Evolutionary conservation across 2,113 vertebrate genomes (phyloP).

Genomic region (Greenwoodochromis staneri): DNA sequence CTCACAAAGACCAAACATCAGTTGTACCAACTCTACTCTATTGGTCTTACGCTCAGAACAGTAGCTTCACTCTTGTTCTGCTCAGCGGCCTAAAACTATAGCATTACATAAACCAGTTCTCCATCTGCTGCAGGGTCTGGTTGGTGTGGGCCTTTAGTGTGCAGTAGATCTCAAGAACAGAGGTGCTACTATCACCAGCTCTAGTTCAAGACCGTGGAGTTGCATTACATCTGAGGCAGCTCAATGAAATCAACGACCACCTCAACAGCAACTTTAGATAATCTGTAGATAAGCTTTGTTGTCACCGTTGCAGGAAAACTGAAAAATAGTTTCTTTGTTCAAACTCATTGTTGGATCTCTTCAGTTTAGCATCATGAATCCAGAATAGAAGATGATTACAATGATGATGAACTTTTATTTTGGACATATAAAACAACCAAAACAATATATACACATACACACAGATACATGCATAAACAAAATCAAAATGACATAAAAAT

Average conservation of each 20-base stretch:
- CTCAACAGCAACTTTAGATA: background rate
- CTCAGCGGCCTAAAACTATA: background rate
- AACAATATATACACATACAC: background rate
- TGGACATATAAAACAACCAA: background rate
- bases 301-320: background rate
- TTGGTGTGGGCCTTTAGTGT: background rate
- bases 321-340: background rate
- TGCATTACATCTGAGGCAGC: background rate
- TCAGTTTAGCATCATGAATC: background rate
- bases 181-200: background rate
- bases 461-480: background rate
- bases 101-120: background rate
- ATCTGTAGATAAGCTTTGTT: background rate
- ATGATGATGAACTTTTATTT: background rate
- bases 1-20: background rate
- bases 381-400: background rate
- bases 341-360: background rate
- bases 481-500: background rate
- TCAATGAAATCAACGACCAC: background rate
- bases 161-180: background rate
- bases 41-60: background rate
- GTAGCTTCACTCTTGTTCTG: background rate
- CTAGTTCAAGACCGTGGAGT: background rate
- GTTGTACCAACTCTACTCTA: background rate
- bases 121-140: background rate